These are phyloP conservation scores for Mya arenaria DNA, from an alignment of 1,140 invertebrate species.

Conservation along the genomic window DNA sequence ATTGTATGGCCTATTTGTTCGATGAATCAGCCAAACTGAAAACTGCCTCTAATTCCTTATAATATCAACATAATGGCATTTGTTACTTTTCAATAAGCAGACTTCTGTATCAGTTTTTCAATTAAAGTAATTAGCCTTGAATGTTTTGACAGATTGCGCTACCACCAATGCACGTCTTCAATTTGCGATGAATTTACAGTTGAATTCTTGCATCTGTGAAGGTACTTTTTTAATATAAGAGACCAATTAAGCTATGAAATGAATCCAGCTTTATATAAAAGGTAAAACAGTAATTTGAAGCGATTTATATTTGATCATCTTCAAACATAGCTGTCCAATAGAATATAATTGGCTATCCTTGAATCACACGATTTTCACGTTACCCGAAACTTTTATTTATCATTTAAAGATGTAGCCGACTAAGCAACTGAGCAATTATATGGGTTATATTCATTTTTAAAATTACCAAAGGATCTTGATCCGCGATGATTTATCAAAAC, in stretches of 20 bases:
- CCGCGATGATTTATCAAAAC: constrained; percentile 34
- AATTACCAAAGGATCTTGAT: constrained; percentile 42
- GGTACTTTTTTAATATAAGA: not conserved
- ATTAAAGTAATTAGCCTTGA: constrained; percentile 40
- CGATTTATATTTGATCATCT: constrained; percentile 44
- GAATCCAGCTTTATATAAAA: constrained; percentile 29
- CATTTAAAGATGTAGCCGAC: constrained; percentile 26
- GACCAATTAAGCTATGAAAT: constrained; percentile 31
- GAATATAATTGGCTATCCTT: constrained; percentile 31
- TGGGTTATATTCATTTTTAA: constrained; percentile 20
- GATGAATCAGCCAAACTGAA: constrained; percentile 19
- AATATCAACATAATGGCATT: constrained; percentile 27
- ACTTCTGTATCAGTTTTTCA: constrained; percentile 20
- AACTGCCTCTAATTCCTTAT: constrained; percentile 11
- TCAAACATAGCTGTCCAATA: not conserved
- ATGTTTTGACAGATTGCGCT: constrained; percentile 6
- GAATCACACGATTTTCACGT: constrained; percentile 35
- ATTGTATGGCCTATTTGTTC: not conserved
- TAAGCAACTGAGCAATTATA: not conserved
- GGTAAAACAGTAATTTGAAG: constrained; percentile 40
- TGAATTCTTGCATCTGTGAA: constrained; percentile 23
- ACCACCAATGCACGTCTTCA: not conserved
- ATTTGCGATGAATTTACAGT: constrained; percentile 35
- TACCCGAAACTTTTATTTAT: constrained; percentile 37
- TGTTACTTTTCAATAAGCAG: constrained; percentile 24